These are phyloP conservation scores for Hydriomena furcata DNA, from an alignment of 2,888 invertebrate species.

Conservation along the genomic window DNA sequence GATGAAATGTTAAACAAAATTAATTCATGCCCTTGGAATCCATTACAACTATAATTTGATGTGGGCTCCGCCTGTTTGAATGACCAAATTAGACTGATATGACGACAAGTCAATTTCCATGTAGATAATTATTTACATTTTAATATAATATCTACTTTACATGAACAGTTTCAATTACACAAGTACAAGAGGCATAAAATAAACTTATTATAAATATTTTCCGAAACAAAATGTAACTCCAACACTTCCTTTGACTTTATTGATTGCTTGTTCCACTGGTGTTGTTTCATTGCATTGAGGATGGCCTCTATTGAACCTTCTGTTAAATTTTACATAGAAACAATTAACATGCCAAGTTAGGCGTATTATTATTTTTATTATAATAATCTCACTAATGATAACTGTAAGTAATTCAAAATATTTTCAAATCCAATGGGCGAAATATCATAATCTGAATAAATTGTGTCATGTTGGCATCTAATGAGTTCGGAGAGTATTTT, in stretches of 20 bases:
- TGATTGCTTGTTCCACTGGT: conserved; percentile 30
- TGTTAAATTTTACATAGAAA: conserved; percentile 33
- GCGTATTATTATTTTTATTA: conserved; percentile 32
- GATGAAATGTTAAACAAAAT: conserved; percentile 49
- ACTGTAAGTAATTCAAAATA: conserved; percentile 49
- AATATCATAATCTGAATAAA: conserved; percentile 62
- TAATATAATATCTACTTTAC: conserved; percentile 39
- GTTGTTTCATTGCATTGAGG: conserved; percentile 35
- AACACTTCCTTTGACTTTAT: conserved; percentile 17
- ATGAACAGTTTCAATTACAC: conserved; percentile 42
- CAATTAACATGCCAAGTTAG: conserved; percentile 20
- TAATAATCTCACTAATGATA: conserved; percentile 74
- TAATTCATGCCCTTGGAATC: conserved; percentile 59
- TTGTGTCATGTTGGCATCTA: conserved; percentile 67
- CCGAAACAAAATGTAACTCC: conserved; percentile 8
- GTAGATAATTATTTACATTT: conserved; percentile 50
- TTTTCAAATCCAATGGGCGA: conserved; percentile 58
- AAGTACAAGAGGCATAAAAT: conserved; percentile 45
- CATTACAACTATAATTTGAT: conserved; percentile 50
- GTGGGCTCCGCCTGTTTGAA: conserved; percentile 66
- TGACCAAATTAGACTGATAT: conserved; percentile 70
- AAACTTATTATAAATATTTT: conserved; percentile 30
- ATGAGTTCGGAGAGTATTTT: conserved; percentile 80
- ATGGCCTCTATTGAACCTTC: conserved; percentile 32
- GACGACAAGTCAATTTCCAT: conserved; percentile 57